Percentiles rank a stretch among this genome's conserved stretches.
Evolutionary conservation across 2,797 vertebrate species (phyloP).

Genomic region (Phoebastria nigripes): DNA sequence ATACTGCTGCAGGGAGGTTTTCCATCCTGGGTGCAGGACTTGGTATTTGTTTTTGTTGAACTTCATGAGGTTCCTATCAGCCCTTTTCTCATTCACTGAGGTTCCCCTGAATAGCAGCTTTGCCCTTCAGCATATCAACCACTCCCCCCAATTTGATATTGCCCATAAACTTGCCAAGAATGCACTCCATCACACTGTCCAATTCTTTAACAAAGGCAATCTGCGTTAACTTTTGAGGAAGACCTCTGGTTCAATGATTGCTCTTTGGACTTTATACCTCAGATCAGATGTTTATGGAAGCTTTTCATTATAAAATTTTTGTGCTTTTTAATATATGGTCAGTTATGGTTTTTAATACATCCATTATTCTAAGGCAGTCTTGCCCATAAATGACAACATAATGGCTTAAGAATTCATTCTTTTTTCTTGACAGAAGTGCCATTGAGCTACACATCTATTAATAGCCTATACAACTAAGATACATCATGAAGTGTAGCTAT

Average conservation of each 20-base stretch:
- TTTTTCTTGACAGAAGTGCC: neutral
- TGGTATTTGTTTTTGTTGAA: neutral
- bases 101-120: neutral
- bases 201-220: neutral
- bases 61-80: neutral
- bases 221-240: neutral
- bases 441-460: neutral
- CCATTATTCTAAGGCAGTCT: neutral
- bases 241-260: neutral
- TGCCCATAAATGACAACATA: neutral
- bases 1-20: neutral
- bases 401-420: neutral
- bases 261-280: neutral
- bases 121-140: neutral
- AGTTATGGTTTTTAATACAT: neutral
- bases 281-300: neutral
- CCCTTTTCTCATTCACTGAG: neutral
- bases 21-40: neutral
- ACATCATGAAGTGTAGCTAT: neutral
- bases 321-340: neutral
- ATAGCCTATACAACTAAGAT: neutral
- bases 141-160: neutral
- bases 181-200: too few relatives aligned
- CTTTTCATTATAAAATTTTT: neutral
- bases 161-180: neutral